Conservation (phyloP, 1,140 invertebrate genomes). For the Hyles euphorbiae region DNA sequence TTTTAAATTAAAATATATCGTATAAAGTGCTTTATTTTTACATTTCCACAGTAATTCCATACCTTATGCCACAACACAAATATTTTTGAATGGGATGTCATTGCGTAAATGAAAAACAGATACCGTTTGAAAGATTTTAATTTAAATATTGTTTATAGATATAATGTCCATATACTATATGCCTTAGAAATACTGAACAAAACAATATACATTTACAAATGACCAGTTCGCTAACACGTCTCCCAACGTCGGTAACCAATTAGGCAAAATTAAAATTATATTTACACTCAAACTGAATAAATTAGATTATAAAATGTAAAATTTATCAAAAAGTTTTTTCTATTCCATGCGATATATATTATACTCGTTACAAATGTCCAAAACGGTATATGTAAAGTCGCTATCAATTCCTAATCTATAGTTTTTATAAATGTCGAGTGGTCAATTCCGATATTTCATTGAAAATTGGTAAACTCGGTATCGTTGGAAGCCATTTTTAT, state of each 20-base stretch:
- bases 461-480: not conserved
- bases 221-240: slow-evolving; percentile 34
- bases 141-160: slow-evolving; percentile 56
- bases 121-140: slow-evolving; percentile 32
- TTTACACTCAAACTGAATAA: slow-evolving; percentile 25
- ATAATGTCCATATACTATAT: slow-evolving; percentile 58
- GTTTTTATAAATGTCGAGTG: not conserved
- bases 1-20: too few species aligned
- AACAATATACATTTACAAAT: slow-evolving; percentile 70
- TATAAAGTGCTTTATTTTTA: too few species aligned
- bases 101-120: not conserved
- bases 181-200: slow-evolving; percentile 68
- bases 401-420: slow-evolving; percentile 37
- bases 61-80: too few species aligned
- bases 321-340: slow-evolving; percentile 33
- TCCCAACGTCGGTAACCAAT: slow-evolving; percentile 48
- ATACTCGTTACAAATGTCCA: slow-evolving; percentile 28
- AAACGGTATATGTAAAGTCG: slow-evolving; percentile 19
- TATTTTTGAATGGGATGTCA: too few species aligned
- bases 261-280: slow-evolving; percentile 39
- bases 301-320: slow-evolving; percentile 30
- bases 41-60: too few species aligned
- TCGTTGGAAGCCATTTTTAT: too few species aligned
- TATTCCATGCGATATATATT: slow-evolving; percentile 12
- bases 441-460: slow-evolving; percentile 4